phyloP scores from a whole-genome alignment of 1,140 invertebrate species.

The Aphaenogaster rudis region DNA sequence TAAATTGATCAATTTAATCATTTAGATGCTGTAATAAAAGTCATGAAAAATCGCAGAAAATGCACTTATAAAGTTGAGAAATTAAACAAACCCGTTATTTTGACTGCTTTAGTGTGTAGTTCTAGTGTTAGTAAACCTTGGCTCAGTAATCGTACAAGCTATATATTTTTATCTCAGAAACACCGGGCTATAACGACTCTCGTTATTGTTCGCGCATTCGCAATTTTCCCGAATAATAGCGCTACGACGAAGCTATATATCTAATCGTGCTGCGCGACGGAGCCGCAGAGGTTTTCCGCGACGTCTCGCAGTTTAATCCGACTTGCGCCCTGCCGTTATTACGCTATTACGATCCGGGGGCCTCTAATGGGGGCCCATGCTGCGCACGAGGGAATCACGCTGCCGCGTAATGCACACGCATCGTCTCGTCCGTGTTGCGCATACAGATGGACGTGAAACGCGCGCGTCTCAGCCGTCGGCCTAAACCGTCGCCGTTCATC shows the following conservation, averaged over 20 bases:
- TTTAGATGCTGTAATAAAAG: no score
- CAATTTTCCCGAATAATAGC: not conserved
- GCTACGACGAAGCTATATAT: constrained; percentile 14
- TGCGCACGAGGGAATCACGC: constrained; percentile 71
- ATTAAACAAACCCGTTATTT: no score
- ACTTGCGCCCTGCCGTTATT: constrained; percentile 65
- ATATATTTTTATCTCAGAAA: not conserved
- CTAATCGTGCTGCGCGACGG: not conserved
- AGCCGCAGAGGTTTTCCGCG: constrained; percentile 50
- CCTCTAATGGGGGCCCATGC: constrained; percentile 69
- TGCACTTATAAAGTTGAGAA: no score
- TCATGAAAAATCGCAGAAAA: no score
- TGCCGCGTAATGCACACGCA: constrained; percentile 48
- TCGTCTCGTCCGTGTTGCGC: constrained; percentile 29
- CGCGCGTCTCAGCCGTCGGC: not conserved
- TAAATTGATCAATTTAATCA: no score
- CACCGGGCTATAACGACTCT: not conserved
- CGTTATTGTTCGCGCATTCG: not conserved
- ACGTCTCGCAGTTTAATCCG: constrained; percentile 56
- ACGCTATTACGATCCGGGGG: constrained; percentile 70
- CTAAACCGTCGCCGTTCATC: constrained; percentile 9
- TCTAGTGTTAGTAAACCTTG: not conserved
- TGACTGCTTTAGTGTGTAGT: no score
- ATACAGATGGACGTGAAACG: constrained; percentile 30
- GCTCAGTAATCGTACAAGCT: not conserved